Evolutionary conservation across 1,140 invertebrate genomes (phyloP).

Genomic region (Calephelis nemesis): DNA sequence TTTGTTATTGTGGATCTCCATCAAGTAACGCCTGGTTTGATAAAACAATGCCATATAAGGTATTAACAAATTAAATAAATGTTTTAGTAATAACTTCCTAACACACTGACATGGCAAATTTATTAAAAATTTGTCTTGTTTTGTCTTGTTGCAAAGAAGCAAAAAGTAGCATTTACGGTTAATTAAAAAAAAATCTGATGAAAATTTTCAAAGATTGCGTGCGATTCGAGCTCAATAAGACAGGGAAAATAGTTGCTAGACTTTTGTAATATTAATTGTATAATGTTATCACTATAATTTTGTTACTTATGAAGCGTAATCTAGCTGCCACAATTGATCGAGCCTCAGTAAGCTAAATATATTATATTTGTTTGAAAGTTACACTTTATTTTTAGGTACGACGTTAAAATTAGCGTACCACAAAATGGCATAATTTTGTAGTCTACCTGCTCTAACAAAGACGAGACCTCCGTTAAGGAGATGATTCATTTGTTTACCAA

Average conservation of each 20-base stretch:
- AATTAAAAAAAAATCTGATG: too few relatives aligned
- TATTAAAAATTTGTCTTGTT: too few relatives aligned
- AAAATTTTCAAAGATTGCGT: too few relatives aligned
- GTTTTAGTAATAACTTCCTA: too few relatives aligned
- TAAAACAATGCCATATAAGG: too few relatives aligned
- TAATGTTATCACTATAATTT: background rate
- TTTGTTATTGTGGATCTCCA: too few relatives aligned
- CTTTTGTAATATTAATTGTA: background rate
- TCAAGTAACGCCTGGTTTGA: too few relatives aligned
- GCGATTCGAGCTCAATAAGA: too few relatives aligned
- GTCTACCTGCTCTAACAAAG: conserved; percentile 6
- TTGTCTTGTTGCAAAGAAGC: too few relatives aligned
- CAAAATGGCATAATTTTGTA: conserved; percentile 15
- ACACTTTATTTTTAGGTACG: conserved; percentile 6
- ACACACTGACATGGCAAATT: too few relatives aligned
- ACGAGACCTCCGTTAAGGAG: background rate
- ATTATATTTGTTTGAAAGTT: conserved; percentile 5
- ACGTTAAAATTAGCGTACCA: conserved; percentile 3
- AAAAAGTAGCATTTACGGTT: too few relatives aligned
- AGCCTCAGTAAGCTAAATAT: background rate
- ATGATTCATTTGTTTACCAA: conserved; percentile 2
- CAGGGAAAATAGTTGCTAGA: background rate
- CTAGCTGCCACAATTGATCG: background rate
- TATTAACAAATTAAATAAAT: too few relatives aligned
- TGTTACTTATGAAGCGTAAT: background rate